A percentile compares a stretch with the other conserved stretches of the same genome.
These are phyloP conservation scores for Latheticus oryzae DNA, from an alignment of 2,888 invertebrate genomes.

Conservation along the genomic window DNA sequence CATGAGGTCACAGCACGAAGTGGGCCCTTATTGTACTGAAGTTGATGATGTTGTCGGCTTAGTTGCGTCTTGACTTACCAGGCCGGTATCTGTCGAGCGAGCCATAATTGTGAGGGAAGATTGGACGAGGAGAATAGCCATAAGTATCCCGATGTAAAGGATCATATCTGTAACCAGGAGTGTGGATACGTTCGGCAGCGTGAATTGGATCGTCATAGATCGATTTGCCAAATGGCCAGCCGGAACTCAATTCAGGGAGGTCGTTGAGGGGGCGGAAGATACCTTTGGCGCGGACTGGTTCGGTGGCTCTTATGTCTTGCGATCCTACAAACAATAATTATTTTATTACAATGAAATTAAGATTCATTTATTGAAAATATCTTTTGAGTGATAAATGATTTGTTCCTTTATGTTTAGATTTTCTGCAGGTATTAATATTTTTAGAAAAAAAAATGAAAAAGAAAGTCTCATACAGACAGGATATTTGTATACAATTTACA, in stretches of 20 bases:
- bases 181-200: constrained; percentile 86
- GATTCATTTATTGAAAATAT: too few species aligned
- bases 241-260: constrained; percentile 77
- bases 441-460: too few species aligned
- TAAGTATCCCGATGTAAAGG: constrained; percentile 91
- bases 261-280: constrained; percentile 75
- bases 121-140: constrained; percentile 88
- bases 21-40: constrained; percentile 29
- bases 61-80: constrained; percentile 76
- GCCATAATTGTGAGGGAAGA: constrained; percentile 88
- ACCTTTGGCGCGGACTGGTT: constrained; percentile 75
- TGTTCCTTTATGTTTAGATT: too few species aligned
- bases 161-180: constrained; percentile 90
- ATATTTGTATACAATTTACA: too few species aligned
- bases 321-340: constrained; percentile 72
- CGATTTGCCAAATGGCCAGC: constrained; percentile 85
- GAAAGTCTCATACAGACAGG: too few species aligned
- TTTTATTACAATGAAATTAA: neutral
- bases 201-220: constrained; percentile 87
- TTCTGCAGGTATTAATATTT: too few species aligned
- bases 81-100: constrained; percentile 83
- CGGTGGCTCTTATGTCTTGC: constrained; percentile 91
- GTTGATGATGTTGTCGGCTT: constrained; percentile 50
- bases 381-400: too few species aligned
- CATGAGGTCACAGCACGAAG: constrained; percentile 41